These are phyloP conservation scores for Caenorhabditis sp. DNA, from an alignment of 2,888 invertebrate species.

Conservation along the genomic window DNA sequence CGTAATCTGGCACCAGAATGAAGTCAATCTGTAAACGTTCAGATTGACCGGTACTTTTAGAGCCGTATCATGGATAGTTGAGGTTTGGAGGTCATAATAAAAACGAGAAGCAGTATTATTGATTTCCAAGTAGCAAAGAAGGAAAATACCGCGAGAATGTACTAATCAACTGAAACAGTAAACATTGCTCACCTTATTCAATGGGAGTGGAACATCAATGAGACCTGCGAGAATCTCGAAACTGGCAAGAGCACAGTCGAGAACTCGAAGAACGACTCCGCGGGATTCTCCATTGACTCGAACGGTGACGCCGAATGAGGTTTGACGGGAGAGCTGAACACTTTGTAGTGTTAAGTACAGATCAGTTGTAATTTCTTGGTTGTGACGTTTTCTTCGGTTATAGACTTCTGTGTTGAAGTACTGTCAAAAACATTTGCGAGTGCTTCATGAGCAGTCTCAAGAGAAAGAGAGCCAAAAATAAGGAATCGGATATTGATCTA, in stretches of 20 bases:
- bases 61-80: too few relatives aligned
- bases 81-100: too few relatives aligned
- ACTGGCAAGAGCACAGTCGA: slow-evolving; percentile 70
- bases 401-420: too few relatives aligned
- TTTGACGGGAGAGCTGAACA: slow-evolving; percentile 73
- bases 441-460: too few relatives aligned
- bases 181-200: slow-evolving; percentile 68
- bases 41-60: too few relatives aligned
- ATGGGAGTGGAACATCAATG: slow-evolving; percentile 71
- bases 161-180: not conserved
- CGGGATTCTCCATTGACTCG: slow-evolving; percentile 66
- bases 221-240: slow-evolving; percentile 72
- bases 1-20: slow-evolving; percentile 71
- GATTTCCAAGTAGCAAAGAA: not conserved
- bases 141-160: not conserved
- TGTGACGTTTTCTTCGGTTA: too few relatives aligned
- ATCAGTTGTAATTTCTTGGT: too few relatives aligned
- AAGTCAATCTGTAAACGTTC: slow-evolving; percentile 71
- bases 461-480: too few relatives aligned
- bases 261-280: slow-evolving; percentile 63
- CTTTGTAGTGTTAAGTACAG: too few relatives aligned
- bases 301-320: slow-evolving; percentile 75
- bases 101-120: too few relatives aligned
- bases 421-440: too few relatives aligned
- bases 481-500: too few relatives aligned